Evolutionary conservation across 1,140 invertebrate species (phyloP), one percentile per base, ranked within the genome.

Genomic region (Magallana gigas): DNA sequence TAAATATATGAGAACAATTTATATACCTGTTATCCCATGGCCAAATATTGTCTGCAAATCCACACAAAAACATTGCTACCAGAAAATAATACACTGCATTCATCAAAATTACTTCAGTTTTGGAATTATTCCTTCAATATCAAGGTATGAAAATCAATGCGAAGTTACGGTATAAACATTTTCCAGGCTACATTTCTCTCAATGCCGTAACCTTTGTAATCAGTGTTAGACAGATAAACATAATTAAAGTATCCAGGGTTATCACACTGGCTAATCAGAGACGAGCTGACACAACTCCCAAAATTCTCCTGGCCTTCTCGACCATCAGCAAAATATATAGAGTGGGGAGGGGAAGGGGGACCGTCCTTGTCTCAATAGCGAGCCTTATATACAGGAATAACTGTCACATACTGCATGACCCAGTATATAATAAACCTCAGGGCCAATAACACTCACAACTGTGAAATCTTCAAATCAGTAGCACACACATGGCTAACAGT

Each of bases 1-100:
- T 48, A 48, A 5, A 48, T 48, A 48, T 48, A 48, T 5, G 5
- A 48, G 36, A 48, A 48, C 36, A 48, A 36, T 0, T 80, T n/a
- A 29, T 57, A 71, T 88, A 88, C 87, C 87, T 86, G 68, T 29
- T 85, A 82, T 88, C 87, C 84, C 87, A 85, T 48, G 87, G 87
- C 87, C 87, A 88, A 60, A 88, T 48, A 56, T 80, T 83, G 23
- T 88, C 87, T 5, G 84, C 80, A 88, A 88, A 88, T 88, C 87
- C 87, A 88, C 87, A 88, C 58, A 88, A 88, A 48, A 88, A 58
- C 87, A 88, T 88, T 76, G 68, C 84, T 57, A 85, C 68, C 57
- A 68, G 36, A 4, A 84, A 23, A 85, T 85, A 23, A 48, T 4
- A 48, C 5, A 48, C 36, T 48, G 36, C 36, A 48, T 48, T 48